phyloP scores from a whole-genome alignment of 1,140 invertebrate species.

The Conopomorpha cramerella region DNA sequence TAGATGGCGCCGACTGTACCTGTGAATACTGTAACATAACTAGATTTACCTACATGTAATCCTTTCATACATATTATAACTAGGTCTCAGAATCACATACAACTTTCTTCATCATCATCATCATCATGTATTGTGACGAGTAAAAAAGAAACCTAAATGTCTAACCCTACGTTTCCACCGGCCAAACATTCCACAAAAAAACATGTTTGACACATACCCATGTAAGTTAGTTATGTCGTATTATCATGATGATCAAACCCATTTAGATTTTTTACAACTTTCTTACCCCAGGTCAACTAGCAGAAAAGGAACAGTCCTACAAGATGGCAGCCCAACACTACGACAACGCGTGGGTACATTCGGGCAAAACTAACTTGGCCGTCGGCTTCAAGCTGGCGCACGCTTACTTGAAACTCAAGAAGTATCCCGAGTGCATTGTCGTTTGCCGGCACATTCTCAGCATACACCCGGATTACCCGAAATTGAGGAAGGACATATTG shows the following conservation, averaged over 20 bases:
- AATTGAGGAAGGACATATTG: conserved; percentile 90
- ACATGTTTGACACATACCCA: too few species aligned
- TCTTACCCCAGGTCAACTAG: conserved; percentile 71
- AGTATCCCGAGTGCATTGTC: conserved; percentile 75
- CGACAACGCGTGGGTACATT: conserved; percentile 82
- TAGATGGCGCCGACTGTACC: too few species aligned
- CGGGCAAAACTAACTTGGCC: conserved; percentile 77
- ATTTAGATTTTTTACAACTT: conserved; percentile 3
- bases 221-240: too few species aligned
- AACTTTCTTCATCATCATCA: too few species aligned
- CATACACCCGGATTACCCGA: conserved; percentile 85
- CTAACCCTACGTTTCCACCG: neutral
- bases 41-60: too few species aligned
- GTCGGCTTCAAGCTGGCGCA: conserved; percentile 93
- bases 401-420: conserved; percentile 88
- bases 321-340: conserved; percentile 85
- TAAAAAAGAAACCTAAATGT: conserved; percentile 1
- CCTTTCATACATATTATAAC: too few species aligned
- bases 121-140: too few species aligned
- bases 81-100: too few species aligned
- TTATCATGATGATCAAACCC: too few species aligned
- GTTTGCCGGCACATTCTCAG: conserved; percentile 75
- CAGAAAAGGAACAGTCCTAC: conserved; percentile 93
- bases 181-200: too few species aligned
- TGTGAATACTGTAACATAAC: too few species aligned